Evolutionary conservation across 92 coral and sea anemone genomes (phyloP).

Genomic region (Zoanthus solanderi): DNA sequence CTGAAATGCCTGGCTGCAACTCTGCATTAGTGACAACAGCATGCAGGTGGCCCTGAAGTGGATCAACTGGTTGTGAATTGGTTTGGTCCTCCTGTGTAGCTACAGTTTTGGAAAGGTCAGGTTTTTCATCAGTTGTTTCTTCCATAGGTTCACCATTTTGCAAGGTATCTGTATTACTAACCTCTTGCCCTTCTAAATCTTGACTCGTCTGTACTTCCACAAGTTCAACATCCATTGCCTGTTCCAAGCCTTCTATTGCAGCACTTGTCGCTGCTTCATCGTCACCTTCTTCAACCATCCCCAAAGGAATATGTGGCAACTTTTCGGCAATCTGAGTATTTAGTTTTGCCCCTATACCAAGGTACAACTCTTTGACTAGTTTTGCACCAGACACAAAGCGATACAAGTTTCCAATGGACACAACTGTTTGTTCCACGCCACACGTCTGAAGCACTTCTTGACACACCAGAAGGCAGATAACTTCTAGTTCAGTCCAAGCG

Average conservation of each 20-base stretch:
- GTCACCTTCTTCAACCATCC: constrained; percentile 27
- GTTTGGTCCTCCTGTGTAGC: constrained; percentile 26
- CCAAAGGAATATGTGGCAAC: constrained; percentile 41
- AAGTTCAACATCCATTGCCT: constrained; percentile 42
- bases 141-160: constrained; percentile 33
- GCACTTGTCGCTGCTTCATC: constrained; percentile 32
- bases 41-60: constrained; percentile 4
- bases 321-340: constrained; percentile 38
- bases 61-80: constrained; percentile 3
- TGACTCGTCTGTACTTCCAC: constrained; percentile 45
- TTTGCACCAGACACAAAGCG: constrained; percentile 45
- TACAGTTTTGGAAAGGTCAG: neutral
- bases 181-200: constrained; percentile 19
- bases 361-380: constrained; percentile 43
- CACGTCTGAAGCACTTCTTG: constrained; percentile 48
- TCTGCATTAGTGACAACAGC: constrained; percentile 39
- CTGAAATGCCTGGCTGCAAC: constrained; percentile 34
- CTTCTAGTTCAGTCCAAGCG: constrained; percentile 40
- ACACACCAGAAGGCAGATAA: constrained; percentile 41
- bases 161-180: neutral
- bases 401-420: constrained; percentile 28
- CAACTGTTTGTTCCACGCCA: constrained; percentile 35
- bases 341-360: constrained; percentile 43
- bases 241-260: constrained; percentile 37
- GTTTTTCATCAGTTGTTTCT: constrained; percentile 3